Evolutionary conservation across 2,888 invertebrate genomes (phyloP).

Genomic region (Abrostola triplasia): DNA sequence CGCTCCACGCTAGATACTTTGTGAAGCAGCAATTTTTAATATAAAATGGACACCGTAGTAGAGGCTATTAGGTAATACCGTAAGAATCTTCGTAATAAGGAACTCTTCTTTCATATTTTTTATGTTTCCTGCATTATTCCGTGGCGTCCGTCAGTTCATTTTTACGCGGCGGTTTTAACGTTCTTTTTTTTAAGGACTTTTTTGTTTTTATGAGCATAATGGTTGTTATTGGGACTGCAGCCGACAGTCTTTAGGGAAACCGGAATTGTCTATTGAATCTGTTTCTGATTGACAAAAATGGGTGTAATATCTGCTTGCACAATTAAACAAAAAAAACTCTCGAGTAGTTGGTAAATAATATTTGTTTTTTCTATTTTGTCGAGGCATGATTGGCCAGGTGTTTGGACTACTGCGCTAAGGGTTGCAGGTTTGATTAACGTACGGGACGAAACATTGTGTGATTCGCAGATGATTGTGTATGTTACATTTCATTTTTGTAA

Average conservation of each 20-base stretch:
- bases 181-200: slow-evolving; percentile 35
- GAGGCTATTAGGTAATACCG: slow-evolving; percentile 31
- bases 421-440: too few relatives aligned
- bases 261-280: neutral
- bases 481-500: too few relatives aligned
- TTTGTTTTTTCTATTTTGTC: too few relatives aligned
- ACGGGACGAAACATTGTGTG: too few relatives aligned
- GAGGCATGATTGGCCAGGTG: too few relatives aligned
- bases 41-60: slow-evolving; percentile 11
- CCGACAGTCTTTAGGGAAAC: neutral
- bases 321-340: too few relatives aligned
- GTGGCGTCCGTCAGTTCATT: slow-evolving; percentile 30
- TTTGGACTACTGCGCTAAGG: too few relatives aligned
- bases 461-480: too few relatives aligned
- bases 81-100: slow-evolving; percentile 46
- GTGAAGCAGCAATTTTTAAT: slow-evolving; percentile 29
- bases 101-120: slow-evolving; percentile 33
- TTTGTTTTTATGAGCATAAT: slow-evolving; percentile 22
- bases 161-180: slow-evolving; percentile 31
- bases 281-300: neutral
- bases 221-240: neutral
- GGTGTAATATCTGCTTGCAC: neutral
- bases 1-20: slow-evolving; percentile 24
- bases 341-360: too few relatives aligned
- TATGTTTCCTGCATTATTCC: slow-evolving; percentile 43